Evolutionary conservation across 2,888 invertebrate species (phyloP), one percentile per base, ranked within the genome.

Genomic region (Melieria omissa): DNA sequence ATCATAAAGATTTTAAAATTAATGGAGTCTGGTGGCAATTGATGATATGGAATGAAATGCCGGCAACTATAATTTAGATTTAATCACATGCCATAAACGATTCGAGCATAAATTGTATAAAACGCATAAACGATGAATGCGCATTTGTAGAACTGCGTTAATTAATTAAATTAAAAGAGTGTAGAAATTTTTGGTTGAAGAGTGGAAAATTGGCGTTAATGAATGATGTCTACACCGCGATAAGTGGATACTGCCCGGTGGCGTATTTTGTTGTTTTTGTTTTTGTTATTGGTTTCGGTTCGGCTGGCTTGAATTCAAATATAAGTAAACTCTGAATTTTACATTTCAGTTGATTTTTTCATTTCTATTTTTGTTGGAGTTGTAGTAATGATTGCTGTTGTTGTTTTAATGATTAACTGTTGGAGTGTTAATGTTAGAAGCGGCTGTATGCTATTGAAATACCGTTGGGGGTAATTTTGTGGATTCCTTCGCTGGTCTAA

Each of bases 171-270:
- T 67, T 41, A 60, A 49, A 52, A 52, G 52, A 52, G 29, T 29
- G 29, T 29, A 29, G 29, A 29, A 29, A 29, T 29, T 29, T 29
- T 29, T 29, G 29, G 29, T 14, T 12, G 58, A 58, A 41, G 10
- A 58, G 47, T 58, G 16, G 52, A 61, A 52, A 42, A 52, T 54
- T 68, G 54, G 52, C 45, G 61, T 61, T 68, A 68, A 61, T 68
- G 52, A 54, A 54, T 68, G 44, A 16, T 61, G 55, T 14, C 8
- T 14, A 3, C 44, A 45, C 44, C 7, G 14, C 42, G 57, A 57
- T 67, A 60, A 67, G 49, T 67, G 67, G 44, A 46, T 67, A 49
- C 14, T 67, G 60, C 49, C 67, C 67, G 46, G 60, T 60, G 60
- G 67, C 67, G 42, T 46, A 45, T 46, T 4, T 29, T 52, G 6